Evolutionary conservation across 2,797 vertebrate genomes (phyloP).

Genomic region (Epinephelus malabaricus): DNA sequence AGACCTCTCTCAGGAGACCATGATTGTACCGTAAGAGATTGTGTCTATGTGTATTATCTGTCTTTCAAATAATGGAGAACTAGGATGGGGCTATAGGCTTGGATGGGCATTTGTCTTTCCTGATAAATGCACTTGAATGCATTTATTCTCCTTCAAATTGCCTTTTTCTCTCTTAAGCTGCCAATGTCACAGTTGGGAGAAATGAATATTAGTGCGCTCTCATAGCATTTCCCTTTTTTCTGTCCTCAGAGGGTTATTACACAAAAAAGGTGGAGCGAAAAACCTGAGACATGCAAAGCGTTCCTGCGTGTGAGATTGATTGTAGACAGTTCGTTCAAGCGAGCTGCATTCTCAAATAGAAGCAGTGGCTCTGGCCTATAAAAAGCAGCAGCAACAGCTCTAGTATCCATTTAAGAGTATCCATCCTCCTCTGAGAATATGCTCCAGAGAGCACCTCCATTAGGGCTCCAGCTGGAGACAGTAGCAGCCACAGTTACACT

Average conservation of each 20-base stretch:
- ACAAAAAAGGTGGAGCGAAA: conserved; percentile 28
- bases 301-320: conserved; percentile 38
- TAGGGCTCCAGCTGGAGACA: conserved; percentile 75
- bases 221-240: conserved; percentile 18
- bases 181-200: conserved; percentile 25
- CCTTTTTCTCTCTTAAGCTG: conserved; percentile 22
- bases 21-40: conserved; percentile 62
- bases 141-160: conserved; percentile 28
- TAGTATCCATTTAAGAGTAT: conserved; percentile 59
- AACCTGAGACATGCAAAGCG: conserved; percentile 44
- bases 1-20: conserved; percentile 60
- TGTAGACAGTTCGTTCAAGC: conserved; percentile 33
- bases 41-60: conserved; percentile 56
- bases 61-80: conserved; percentile 52
- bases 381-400: conserved; percentile 61
- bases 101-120: conserved; percentile 39
- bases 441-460: conserved; percentile 76
- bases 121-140: conserved; percentile 50
- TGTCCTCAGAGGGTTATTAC: conserved; percentile 41
- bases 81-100: conserved; percentile 15
- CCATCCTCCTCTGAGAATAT: conserved; percentile 61
- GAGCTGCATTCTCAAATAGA: conserved; percentile 44
- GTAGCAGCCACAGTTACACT: conserved; percentile 70
- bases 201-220: conserved; percentile 18
- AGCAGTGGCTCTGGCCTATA: conserved; percentile 51